Percentiles rank a stretch among this genome's conserved stretches.
Conservation (phyloP, 2,797 vertebrate genomes). For the Esox lucius region DNA sequence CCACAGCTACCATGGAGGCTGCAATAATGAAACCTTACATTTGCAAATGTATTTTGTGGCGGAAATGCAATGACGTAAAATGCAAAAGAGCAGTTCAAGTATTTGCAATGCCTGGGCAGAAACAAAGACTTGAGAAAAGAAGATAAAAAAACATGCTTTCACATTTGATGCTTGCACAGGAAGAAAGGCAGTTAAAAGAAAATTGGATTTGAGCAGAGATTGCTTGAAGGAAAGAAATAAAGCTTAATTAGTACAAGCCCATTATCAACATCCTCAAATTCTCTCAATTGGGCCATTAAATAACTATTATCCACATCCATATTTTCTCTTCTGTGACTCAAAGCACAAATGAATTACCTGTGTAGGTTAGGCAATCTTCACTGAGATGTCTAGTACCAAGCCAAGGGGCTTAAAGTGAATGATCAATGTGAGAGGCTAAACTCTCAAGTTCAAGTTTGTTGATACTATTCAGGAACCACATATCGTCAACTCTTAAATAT, state of each 20-base stretch:
- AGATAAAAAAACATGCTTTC: slow-evolving; percentile 14
- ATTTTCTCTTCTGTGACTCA: slow-evolving; percentile 8
- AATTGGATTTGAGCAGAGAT: slow-evolving; percentile 44
- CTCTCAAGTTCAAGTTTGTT: not conserved
- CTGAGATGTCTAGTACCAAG: not conserved
- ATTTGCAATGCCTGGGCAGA: slow-evolving; percentile 1
- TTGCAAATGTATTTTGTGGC: not conserved
- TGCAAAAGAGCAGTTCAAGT: not conserved
- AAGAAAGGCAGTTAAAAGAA: slow-evolving; percentile 38
- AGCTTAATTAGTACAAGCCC: slow-evolving; percentile 50
- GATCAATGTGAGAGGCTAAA: slow-evolving; percentile 12
- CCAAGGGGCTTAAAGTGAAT: slow-evolving; percentile 18
- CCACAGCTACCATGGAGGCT: not conserved
- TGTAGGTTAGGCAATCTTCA: slow-evolving; percentile 21
- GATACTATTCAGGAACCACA: not conserved
- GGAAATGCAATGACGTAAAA: not conserved
- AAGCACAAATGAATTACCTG: slow-evolving; percentile 19
- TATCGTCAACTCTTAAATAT: not conserved
- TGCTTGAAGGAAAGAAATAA: slow-evolving; percentile 39
- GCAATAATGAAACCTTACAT: not conserved
- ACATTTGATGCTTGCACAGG: slow-evolving; percentile 8
- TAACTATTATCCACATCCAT: slow-evolving; percentile 34
- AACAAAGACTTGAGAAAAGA: slow-evolving; percentile 32
- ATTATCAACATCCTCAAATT: slow-evolving; percentile 47
- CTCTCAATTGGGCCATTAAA: slow-evolving; percentile 49